Conservation (phyloP, 1,140 invertebrate species). For the Chrysoperla carnea region DNA sequence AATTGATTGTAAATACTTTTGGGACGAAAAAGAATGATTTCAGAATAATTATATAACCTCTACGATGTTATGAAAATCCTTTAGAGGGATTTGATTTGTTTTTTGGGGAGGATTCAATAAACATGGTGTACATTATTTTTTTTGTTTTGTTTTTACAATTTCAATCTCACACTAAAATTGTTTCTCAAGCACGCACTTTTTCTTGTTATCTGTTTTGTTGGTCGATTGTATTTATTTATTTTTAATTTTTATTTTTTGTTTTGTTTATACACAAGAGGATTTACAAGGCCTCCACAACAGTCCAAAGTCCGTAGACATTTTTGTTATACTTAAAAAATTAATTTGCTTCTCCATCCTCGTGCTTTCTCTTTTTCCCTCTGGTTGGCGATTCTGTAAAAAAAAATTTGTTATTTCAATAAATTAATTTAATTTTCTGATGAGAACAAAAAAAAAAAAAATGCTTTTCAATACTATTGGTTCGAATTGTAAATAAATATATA, state of each 20-base stretch:
- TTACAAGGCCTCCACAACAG: not conserved
- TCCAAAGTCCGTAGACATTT: not conserved
- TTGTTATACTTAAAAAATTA: conserved; percentile 7
- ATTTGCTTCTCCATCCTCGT: conserved; percentile 34
- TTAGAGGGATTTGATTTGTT: too few species aligned
- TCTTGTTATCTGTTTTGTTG: not conserved
- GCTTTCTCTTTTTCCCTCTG: conserved; percentile 54
- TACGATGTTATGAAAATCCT: too few species aligned
- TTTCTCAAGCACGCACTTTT: not conserved
- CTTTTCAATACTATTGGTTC: too few species aligned
- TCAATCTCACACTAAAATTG: not conserved
- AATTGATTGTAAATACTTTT: too few species aligned
- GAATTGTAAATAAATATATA: too few species aligned
- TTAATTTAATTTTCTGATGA: conserved; percentile 6
- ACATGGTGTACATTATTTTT: too few species aligned
- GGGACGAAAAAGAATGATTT: too few species aligned
- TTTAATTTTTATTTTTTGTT: not conserved
- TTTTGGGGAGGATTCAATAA: too few species aligned
- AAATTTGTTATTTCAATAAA: conserved; percentile 2
- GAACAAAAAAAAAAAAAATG: conserved; percentile 11
- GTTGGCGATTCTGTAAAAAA: conserved; percentile 27
- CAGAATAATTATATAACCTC: too few species aligned
- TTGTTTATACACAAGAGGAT: not conserved
- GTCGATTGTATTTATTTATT: not conserved
- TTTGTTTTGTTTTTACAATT: not conserved